These are phyloP conservation scores for Stichopus horrens DNA, from an alignment of 53 echinoderm and acorn worm species.

Conservation along the genomic window DNA sequence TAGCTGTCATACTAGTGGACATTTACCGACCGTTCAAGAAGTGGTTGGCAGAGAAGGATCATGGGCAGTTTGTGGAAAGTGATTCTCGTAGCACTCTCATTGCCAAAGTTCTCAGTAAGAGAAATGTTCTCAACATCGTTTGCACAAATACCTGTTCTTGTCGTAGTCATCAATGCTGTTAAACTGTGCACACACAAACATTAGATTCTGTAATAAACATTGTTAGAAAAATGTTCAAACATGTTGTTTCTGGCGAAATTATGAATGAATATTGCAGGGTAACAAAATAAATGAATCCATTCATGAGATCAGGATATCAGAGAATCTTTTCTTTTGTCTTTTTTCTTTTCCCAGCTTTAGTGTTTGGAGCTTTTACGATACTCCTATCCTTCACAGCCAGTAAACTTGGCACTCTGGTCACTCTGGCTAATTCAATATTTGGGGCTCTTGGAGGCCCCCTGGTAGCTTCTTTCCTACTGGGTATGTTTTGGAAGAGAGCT, in stretches of 20 bases:
- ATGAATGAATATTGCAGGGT: no score
- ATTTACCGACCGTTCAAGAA: slow-evolving; percentile 60
- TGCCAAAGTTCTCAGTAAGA: slow-evolving; percentile 32
- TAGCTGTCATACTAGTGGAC: slow-evolving; percentile 65
- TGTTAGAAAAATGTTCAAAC: no score
- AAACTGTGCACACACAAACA: no score
- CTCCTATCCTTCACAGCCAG: slow-evolving; percentile 51
- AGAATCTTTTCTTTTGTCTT: neutral
- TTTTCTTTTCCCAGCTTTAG: slow-evolving; percentile 38
- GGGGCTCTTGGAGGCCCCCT: slow-evolving; percentile 62
- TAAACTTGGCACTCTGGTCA: slow-evolving; percentile 53
- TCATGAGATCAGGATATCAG: no score
- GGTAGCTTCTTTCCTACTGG: slow-evolving; percentile 51
- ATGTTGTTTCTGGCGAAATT: no score
- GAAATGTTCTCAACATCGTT: no score
- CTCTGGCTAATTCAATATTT: slow-evolving; percentile 59
- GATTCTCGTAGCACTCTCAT: slow-evolving; percentile 10
- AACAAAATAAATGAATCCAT: no score
- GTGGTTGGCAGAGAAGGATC: slow-evolving; percentile 31
- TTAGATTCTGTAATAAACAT: no score
- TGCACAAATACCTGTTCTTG: no score
- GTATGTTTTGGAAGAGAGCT: slow-evolving; percentile 64
- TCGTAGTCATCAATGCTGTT: no score
- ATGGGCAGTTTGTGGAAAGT: neutral
- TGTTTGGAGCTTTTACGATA: slow-evolving; percentile 47